A percentile compares a stretch with the other conserved stretches of the same genome.
Conservation (phyloP, 1,140 invertebrate genomes). For the Drosophila mayri region DNA sequence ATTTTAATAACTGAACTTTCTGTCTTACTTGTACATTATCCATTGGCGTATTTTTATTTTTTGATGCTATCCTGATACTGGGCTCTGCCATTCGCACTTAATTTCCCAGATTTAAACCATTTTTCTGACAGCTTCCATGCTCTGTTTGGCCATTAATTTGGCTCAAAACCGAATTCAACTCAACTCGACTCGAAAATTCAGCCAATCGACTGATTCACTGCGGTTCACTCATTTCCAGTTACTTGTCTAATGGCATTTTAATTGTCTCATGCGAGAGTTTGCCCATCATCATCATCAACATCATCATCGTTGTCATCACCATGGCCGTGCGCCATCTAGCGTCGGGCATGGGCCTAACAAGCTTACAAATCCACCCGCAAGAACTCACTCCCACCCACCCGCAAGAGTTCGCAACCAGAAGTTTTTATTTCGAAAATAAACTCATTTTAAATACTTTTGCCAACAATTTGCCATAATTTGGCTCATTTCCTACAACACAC, state of each 20-base stretch:
- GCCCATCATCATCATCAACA: constrained; percentile 6
- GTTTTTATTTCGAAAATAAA: constrained; percentile 74
- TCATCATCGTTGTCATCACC: constrained; percentile 2
- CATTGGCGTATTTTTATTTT: not conserved
- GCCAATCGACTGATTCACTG: constrained; percentile 35
- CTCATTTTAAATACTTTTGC: constrained; percentile 83
- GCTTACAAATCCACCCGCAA: constrained; percentile 10
- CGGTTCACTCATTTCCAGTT: constrained; percentile 50
- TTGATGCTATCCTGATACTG: not conserved
- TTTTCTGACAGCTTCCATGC: constrained; percentile 36
- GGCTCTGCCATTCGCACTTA: constrained; percentile 21
- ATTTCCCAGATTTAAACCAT: constrained; percentile 27
- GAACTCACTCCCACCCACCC: constrained; percentile 1
- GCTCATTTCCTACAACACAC: constrained; percentile 77
- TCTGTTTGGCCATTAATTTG: constrained; percentile 40
- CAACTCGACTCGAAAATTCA: constrained; percentile 20
- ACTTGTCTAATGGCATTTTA: constrained; percentile 75
- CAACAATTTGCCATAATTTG: constrained; percentile 83
- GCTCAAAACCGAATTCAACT: constrained; percentile 14
- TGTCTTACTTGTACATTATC: no score
- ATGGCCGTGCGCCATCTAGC: constrained; percentile 31
- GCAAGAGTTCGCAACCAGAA: constrained; percentile 47
- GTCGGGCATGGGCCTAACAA: constrained; percentile 4
- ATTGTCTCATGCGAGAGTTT: constrained; percentile 59
- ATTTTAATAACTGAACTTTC: no score